Evolutionary conservation across 2,113 vertebrate species (phyloP).

Genomic region (Gymnogyps californianus): DNA sequence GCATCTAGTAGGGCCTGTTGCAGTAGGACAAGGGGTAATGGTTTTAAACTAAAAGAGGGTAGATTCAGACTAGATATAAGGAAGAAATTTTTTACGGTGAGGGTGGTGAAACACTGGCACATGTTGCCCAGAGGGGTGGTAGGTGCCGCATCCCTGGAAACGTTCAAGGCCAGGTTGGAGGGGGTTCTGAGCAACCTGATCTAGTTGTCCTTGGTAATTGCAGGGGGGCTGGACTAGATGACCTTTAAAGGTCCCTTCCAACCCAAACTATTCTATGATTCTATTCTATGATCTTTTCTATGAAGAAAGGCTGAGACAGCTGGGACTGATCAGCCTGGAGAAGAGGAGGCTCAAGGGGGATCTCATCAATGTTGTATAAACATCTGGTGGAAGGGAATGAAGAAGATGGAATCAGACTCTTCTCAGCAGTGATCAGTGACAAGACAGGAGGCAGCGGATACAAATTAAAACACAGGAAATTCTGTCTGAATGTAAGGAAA

Average conservation of each 20-base stretch:
- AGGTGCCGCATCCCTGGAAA: not conserved
- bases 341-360: not conserved
- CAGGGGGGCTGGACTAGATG: not conserved
- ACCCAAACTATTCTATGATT: not conserved
- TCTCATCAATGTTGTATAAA: not conserved
- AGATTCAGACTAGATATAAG: not conserved
- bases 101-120: not conserved
- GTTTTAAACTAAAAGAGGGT: not conserved
- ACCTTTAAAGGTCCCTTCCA: not conserved
- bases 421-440: not conserved
- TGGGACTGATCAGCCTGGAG: not conserved
- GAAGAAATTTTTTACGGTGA: not conserved
- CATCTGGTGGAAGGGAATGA: not conserved
- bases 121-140: not conserved
- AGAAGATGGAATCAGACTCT: not conserved
- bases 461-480: not conserved
- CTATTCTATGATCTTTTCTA: not conserved
- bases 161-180: rapidly evolving
- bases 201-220: not conserved
- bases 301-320: not conserved
- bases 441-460: not conserved
- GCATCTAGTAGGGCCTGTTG: not conserved
- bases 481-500: not conserved
- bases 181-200: not conserved
- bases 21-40: not conserved